These are phyloP conservation scores for Macquaria australasica DNA, from an alignment of 2,113 vertebrate species.

Conservation along the genomic window DNA sequence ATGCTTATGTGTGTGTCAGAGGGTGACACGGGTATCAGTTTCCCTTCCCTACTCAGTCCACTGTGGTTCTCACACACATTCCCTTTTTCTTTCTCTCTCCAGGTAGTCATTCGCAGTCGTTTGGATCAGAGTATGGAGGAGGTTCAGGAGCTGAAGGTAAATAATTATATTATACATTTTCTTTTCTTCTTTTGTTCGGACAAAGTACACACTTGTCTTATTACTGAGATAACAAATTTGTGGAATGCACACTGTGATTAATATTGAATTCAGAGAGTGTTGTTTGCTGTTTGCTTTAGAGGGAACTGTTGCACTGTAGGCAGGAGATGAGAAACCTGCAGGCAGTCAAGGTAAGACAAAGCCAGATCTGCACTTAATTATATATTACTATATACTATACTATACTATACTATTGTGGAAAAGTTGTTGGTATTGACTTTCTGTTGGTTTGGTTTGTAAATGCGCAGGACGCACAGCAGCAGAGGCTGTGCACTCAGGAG, in stretches of 20 bases:
- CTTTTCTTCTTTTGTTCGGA: neutral
- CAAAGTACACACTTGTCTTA: neutral
- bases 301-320: constrained; percentile 92
- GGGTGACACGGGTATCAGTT: constrained; percentile 73
- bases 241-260: neutral
- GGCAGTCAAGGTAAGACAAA: constrained; percentile 91
- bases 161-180: constrained; percentile 9
- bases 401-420: neutral
- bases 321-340: constrained; percentile 95
- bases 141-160: constrained; percentile 94
- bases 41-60: constrained; percentile 44
- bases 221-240: neutral
- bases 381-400: neutral
- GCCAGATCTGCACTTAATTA: neutral
- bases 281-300: constrained; percentile 82
- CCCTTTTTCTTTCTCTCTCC: constrained; percentile 38
- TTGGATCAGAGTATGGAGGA: constrained; percentile 97
- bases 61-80: constrained; percentile 59
- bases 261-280: constrained; percentile 42
- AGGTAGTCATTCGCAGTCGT: constrained; percentile 93
- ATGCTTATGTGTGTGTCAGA: constrained; percentile 26
- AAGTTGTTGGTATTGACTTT: neutral
- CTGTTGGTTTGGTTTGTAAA: constrained; percentile 18
- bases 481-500: constrained; percentile 92
- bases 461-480: constrained; percentile 94